Evolutionary conservation across 2,113 vertebrate species (phyloP).

Genomic region (Dryoscopus gambensis): DNA sequence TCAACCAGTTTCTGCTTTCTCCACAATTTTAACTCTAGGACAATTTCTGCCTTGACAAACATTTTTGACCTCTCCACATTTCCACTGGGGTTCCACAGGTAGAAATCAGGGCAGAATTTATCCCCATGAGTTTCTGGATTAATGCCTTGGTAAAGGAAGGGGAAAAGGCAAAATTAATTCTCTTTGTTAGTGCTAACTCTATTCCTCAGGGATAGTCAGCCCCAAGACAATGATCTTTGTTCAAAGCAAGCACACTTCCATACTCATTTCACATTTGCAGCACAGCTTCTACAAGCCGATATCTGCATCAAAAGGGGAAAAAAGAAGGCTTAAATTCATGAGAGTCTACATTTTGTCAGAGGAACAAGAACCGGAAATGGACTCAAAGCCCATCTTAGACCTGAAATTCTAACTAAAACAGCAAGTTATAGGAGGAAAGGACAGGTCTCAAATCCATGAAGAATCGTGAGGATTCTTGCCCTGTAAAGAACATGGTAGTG

Average conservation of each 20-base stretch:
- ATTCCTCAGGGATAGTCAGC: constrained; percentile 5
- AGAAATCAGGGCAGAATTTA: constrained; percentile 48
- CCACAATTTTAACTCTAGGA: background rate
- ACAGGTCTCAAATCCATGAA: background rate
- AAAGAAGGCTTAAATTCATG: background rate
- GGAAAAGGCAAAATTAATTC: constrained; percentile 59
- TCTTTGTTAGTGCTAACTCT: background rate
- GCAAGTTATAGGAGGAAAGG: background rate
- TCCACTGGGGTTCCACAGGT: constrained; percentile 30
- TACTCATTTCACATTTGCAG: background rate
- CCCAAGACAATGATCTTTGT: background rate
- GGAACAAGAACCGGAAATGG: background rate
- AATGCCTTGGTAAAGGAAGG: background rate
- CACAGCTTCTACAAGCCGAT: background rate
- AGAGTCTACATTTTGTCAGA: background rate
- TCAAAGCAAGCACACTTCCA: constrained; percentile 1
- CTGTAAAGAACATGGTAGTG: background rate
- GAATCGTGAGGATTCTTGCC: background rate
- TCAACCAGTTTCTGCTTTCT: background rate
- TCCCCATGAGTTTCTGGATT: constrained; percentile 21
- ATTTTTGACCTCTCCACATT: constrained; percentile 10
- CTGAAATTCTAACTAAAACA: background rate
- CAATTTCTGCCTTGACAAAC: constrained; percentile 6
- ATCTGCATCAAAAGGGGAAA: background rate
- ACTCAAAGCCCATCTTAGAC: background rate